These are phyloP conservation scores for Tonatia bakeri DNA, from an alignment of 2,113 vertebrate species.

Conservation along the genomic window DNA sequence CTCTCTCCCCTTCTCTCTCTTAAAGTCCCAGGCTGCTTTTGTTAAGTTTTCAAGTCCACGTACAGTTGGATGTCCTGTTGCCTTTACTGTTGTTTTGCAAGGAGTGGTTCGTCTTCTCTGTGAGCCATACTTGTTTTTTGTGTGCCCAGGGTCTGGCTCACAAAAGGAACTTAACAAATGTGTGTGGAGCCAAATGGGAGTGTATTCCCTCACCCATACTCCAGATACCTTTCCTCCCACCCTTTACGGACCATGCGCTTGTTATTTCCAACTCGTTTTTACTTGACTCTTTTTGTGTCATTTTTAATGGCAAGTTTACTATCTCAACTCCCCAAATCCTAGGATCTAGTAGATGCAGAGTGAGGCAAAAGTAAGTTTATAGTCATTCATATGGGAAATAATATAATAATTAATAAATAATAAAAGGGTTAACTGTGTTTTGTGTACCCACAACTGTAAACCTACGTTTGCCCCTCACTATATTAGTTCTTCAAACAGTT, in stretches of 20 bases:
- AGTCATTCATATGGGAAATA: not conserved
- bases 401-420: too few relatives aligned
- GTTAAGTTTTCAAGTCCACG: not conserved
- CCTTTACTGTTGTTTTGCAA: not conserved
- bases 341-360: not conserved
- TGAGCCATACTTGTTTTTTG: not conserved
- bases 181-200: not conserved
- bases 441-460: not conserved
- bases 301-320: not conserved
- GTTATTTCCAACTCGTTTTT: not conserved
- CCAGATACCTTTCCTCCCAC: not conserved
- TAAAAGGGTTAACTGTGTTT: too few relatives aligned
- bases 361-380: not conserved
- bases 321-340: not conserved
- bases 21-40: not conserved
- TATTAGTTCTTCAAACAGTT: not conserved
- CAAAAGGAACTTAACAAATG: not conserved
- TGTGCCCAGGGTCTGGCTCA: not conserved
- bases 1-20: not conserved
- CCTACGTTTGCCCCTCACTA: not conserved
- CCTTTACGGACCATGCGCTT: not conserved
- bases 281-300: not conserved
- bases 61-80: not conserved
- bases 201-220: not conserved
- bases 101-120: not conserved